Evolutionary conservation across 2,888 invertebrate species (phyloP), one percentile per base, ranked within the genome.

Genomic region (Tetramorium bicarinatum): DNA sequence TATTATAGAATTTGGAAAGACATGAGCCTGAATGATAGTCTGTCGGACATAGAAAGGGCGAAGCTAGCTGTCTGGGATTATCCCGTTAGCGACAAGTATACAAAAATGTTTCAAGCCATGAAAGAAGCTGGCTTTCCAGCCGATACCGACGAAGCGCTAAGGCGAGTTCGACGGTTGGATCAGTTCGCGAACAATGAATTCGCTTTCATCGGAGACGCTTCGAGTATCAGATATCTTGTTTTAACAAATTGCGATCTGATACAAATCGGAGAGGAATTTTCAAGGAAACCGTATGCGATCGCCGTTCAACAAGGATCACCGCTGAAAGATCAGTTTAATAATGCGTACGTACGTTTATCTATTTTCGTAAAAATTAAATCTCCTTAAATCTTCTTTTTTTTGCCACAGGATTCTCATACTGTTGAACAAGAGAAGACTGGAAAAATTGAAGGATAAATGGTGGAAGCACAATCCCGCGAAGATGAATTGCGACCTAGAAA

Each of bases 91-190:
- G 99, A 99, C 95, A 99, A 99, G 93, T 99, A 99, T 95, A 99
- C 99, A 59, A 99, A 99, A 95, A 99, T 99, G 97, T 99, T 99
- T 98, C 98, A 99, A 94, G 98, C 98, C 0, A 99, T 99, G 98
- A 95, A 95, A 87, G 97, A 97, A 90, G 98, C 99, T 0, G 97
- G 96, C 0, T 96, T 99, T 15, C 99, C 99, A 0, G 96, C 96
- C 47, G 96, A 96, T 4, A 96, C 98, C 59, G 97, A 97, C 0
- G 98, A 97, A 88, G 99, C 99, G 0, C 95, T 99, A 11, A 83
- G 49, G 25, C 96, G 97, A 82, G 98, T 99, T 0, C 95, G 96
- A 25, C 95, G 95, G n/a, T 96, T 96, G 1, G 96, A 97, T 41
- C 25, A 9, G 8, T 80, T 61, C 13, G 97, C 97, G 0, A 97